Percentiles rank a stretch among this genome's conserved stretches.
These are phyloP conservation scores for Phenganax marumi DNA, from an alignment of 92 coral and sea anemone genomes.

Conservation along the genomic window DNA sequence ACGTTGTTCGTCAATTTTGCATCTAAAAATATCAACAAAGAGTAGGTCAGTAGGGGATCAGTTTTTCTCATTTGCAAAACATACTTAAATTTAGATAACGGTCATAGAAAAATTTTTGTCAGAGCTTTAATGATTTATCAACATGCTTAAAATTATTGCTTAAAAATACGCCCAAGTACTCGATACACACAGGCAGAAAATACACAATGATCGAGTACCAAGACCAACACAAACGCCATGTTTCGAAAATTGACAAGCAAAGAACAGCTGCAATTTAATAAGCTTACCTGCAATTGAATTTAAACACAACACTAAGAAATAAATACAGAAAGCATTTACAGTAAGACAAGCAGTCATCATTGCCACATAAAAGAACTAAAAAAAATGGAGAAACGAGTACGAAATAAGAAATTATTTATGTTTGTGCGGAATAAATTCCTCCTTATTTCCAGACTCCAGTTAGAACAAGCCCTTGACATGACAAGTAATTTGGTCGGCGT, in stretches of 20 bases:
- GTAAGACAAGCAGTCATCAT: not conserved
- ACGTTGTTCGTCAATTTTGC: not conserved
- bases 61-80: no score
- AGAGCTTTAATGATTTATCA: no score
- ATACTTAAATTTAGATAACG: no score
- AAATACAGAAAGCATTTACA: not conserved
- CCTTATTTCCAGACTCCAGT: not conserved
- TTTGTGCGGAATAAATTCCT: not conserved
- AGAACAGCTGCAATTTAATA: not conserved
- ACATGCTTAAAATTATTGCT: no score
- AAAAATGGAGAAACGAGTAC: not conserved
- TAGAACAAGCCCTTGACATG: not conserved
- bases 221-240: not conserved
- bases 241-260: not conserved
- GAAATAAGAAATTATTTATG: no score
- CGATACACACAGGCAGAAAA: no score
- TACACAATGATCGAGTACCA: no score
- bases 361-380: not conserved
- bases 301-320: not conserved
- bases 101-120: no score
- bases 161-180: no score
- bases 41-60: no score
- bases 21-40: conserved; percentile 7
- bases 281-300: not conserved
- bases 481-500: not conserved